Conservation (phyloP, 2,888 invertebrate species). For the Poecilus cupreus region DNA sequence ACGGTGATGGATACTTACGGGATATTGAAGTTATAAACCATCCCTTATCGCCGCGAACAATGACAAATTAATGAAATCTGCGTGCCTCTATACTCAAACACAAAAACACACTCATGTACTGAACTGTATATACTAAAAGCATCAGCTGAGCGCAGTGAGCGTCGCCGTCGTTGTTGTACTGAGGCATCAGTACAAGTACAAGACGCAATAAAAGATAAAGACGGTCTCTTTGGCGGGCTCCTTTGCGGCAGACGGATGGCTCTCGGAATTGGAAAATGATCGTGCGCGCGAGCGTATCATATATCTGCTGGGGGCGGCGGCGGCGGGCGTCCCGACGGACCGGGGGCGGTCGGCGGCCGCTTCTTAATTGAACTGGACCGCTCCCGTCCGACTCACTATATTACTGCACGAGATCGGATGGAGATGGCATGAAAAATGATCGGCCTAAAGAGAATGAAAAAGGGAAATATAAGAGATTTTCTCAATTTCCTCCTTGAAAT, state of each 20-base stretch:
- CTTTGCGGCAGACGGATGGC: slow-evolving; percentile 8
- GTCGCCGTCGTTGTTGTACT: background rate
- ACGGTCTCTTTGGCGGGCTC: background rate
- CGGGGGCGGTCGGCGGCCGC: slow-evolving; percentile 68
- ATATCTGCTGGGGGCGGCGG: slow-evolving; percentile 62
- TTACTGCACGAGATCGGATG: slow-evolving; percentile 67
- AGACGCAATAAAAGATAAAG: slow-evolving; percentile 44
- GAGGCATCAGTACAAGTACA: background rate
- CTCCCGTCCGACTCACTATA: slow-evolving; percentile 63
- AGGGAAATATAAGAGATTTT: slow-evolving; percentile 73
- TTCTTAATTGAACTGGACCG: slow-evolving; percentile 72
- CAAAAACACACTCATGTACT: too few species aligned
- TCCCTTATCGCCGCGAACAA: slow-evolving; percentile 57
- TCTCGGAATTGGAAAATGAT: slow-evolving; percentile 63
- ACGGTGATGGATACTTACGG: slow-evolving; percentile 60
- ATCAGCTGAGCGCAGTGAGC: too few species aligned
- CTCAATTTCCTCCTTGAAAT: slow-evolving; percentile 73
- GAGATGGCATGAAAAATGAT: slow-evolving; percentile 74
- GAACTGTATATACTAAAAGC: background rate
- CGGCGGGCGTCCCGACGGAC: slow-evolving; percentile 67
- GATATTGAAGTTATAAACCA: slow-evolving; percentile 60
- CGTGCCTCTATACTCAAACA: background rate
- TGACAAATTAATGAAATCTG: slow-evolving; percentile 60
- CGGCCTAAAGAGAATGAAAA: slow-evolving; percentile 72
- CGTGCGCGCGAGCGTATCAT: slow-evolving; percentile 65